phyloP scores from a whole-genome alignment of 2,113 vertebrate species.

The Macaca nemestrina region DNA sequence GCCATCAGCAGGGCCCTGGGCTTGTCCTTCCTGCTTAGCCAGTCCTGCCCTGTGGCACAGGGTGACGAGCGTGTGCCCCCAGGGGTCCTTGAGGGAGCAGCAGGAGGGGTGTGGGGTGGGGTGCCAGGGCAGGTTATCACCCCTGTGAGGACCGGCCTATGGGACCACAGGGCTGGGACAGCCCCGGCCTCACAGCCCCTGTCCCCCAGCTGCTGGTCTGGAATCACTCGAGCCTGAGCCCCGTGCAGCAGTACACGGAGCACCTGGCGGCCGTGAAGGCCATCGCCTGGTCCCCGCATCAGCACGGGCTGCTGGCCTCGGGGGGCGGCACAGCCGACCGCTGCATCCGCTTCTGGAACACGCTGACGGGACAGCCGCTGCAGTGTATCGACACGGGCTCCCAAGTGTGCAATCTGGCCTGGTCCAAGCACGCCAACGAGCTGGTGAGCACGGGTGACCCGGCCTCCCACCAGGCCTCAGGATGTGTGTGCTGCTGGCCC shows the following conservation, averaged over 20 bases:
- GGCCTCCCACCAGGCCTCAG: too few species aligned
- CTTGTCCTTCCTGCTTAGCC: fast-evolving
- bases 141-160: background rate
- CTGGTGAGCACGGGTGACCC: conserved; percentile 85
- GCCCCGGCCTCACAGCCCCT: background rate
- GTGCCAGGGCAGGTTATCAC: background rate
- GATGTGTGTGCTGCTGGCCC: too few species aligned
- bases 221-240: conserved; percentile 97
- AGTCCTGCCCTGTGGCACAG: background rate
- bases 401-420: conserved; percentile 99
- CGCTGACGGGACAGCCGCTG: conserved; percentile 95
- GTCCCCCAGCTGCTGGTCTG: conserved; percentile 94
- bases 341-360: conserved; percentile 99
- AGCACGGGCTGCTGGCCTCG: conserved; percentile 95
- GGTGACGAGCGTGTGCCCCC: fast-evolving
- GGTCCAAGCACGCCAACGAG: conserved; percentile 99
- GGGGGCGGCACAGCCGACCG: conserved; percentile 97
- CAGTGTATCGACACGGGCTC: conserved; percentile 98
- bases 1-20: too few species aligned
- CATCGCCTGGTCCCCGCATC: conserved; percentile 98
- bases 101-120: fast-evolving
- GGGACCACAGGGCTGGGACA: fast-evolving
- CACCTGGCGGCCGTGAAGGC: conserved; percentile 98
- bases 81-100: background rate
- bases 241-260: conserved; percentile 98